These are phyloP conservation scores for Leontopithecus rosalia DNA, from an alignment of 2,797 vertebrate species.

Conservation along the genomic window DNA sequence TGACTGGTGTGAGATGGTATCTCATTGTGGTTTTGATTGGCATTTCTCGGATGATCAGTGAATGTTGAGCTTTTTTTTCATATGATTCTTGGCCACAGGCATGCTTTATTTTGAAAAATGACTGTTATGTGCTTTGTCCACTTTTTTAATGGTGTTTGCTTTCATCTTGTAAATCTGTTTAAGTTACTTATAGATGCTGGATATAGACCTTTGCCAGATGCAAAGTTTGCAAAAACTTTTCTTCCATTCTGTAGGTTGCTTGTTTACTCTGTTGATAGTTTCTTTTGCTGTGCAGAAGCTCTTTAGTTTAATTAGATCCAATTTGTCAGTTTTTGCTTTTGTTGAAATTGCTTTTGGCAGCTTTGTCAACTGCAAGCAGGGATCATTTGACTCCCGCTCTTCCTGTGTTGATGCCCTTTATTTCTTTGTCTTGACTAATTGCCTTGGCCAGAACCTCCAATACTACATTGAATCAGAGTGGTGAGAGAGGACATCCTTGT, in stretches of 20 bases:
- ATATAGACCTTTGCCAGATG: neutral
- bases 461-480: no score
- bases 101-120: neutral
- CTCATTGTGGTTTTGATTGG: neutral
- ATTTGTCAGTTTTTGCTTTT: neutral
- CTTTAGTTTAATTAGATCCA: neutral
- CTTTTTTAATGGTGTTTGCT: neutral
- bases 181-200: neutral
- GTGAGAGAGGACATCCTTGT: no score
- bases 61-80: neutral
- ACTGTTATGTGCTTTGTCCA: neutral
- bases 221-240: neutral
- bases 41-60: neutral
- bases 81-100: neutral
- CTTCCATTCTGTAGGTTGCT: neutral
- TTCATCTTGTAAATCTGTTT: neutral
- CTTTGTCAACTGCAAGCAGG: neutral
- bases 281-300: neutral
- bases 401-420: no score
- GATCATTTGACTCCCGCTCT: no score
- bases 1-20: neutral
- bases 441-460: no score
- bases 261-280: neutral
- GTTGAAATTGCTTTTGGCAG: neutral
- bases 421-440: no score